Conservation (phyloP, 2,888 invertebrate species). For the Bombylius discolor region DNA sequence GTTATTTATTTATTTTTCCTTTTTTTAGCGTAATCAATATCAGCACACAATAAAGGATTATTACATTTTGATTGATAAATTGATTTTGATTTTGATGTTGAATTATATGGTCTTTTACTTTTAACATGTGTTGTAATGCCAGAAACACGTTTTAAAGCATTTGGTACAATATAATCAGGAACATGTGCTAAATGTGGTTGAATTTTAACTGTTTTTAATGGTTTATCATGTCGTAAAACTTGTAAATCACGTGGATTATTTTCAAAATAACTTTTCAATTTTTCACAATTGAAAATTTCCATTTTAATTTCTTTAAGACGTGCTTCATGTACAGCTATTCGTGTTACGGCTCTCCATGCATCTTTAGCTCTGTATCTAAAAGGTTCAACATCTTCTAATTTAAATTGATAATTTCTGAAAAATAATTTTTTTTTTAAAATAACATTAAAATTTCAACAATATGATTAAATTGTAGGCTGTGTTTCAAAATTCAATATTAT, state of each 20-base stretch:
- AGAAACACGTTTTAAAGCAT: slow-evolving; percentile 54
- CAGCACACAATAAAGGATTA: slow-evolving; percentile 32
- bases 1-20: slow-evolving; percentile 15
- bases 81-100: slow-evolving; percentile 23
- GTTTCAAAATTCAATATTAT: background rate
- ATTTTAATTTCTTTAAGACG: slow-evolving; percentile 88
- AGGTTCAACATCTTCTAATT: slow-evolving; percentile 89
- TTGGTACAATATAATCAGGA: slow-evolving; percentile 83
- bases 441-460: background rate
- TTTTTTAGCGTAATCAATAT: slow-evolving; percentile 30
- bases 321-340: slow-evolving; percentile 86
- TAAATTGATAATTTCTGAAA: slow-evolving; percentile 77
- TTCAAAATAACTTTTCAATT: slow-evolving; percentile 83
- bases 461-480: background rate
- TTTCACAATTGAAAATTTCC: slow-evolving; percentile 85
- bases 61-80: slow-evolving; percentile 27
- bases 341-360: slow-evolving; percentile 89
- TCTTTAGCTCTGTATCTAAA: slow-evolving; percentile 91
- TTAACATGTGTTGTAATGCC: slow-evolving; percentile 30
- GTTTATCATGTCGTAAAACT: slow-evolving; percentile 72
- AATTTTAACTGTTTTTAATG: slow-evolving; percentile 68
- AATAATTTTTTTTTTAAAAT: background rate
- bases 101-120: slow-evolving; percentile 7
- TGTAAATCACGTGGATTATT: slow-evolving; percentile 81
- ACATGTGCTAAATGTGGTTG: slow-evolving; percentile 81